Base-by-base conservation (phyloP, 1,140 invertebrate genomes). In the Pteromalus puparum region DNA sequence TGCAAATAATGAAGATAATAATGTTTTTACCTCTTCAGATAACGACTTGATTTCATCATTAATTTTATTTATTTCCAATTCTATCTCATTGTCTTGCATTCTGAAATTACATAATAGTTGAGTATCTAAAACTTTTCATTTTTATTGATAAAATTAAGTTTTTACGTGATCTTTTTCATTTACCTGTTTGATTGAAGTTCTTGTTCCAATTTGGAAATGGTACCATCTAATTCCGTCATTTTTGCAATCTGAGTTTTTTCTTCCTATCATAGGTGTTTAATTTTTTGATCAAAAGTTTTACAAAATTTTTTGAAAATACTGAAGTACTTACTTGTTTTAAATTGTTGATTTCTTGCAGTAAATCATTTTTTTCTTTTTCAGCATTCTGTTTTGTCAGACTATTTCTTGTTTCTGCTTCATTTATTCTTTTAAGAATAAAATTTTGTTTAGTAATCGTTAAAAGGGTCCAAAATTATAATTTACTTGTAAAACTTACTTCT, bases 1-100 rank as follows among this genome's bases (percentile, higher is more conserved):
- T 7, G 21, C 21, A 65, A 68, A 65, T 26, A 28, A 68, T 7
- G 21, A n/a, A 68, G 21, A 24, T 68, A 46, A 24, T 24, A 24
- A 42, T 73, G 34, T 75, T 68, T 61, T 77, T 85, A 85, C 83
- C 73, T 85, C 83, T 30, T 81, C 68, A 18, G 21, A 24, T 81
- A 85, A 28, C 10, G 18, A 61, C 21, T 53, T 5, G 21, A 81
- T 70, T 34, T 81, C 28, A 26, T 81, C 70, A 30, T 70, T 81
- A 7, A 77, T 24, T 70, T 81, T n/a, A 7, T 76, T 76, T 34
- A 81, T 34, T 26, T 81, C 30, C 15, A 12, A 53, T 61, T 61
- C 48, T 61, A 75, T 42, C 1, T 78, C 65, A 26, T 82, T 68
- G 67, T 18, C 18, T 65, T 46, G 28, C 5, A 48, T 72, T 26